Evolutionary conservation across 2,888 invertebrate genomes (phyloP).

Genomic region (Agapostemon virescens): DNA sequence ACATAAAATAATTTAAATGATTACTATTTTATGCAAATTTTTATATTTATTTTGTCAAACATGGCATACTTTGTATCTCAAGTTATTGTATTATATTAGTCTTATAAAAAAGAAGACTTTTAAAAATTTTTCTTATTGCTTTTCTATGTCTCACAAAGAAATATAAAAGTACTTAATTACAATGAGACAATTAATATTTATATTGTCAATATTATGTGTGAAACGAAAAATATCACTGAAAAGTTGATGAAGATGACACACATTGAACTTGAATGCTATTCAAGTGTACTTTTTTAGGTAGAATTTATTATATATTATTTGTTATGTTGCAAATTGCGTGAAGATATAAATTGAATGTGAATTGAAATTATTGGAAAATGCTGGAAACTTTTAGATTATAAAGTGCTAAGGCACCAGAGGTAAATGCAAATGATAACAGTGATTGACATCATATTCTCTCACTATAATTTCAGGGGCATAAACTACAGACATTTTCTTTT

Average conservation of each 20-base stretch:
- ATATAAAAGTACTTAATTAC: slow-evolving; percentile 57
- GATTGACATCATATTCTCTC: slow-evolving; percentile 61
- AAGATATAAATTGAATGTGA: slow-evolving; percentile 45
- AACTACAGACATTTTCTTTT: slow-evolving; percentile 58
- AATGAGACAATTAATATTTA: slow-evolving; percentile 36
- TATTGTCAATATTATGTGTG: slow-evolving; percentile 31
- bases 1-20: slow-evolving; percentile 47
- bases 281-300: slow-evolving; percentile 37
- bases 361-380: slow-evolving; percentile 47
- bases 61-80: slow-evolving; percentile 42
- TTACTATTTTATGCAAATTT: slow-evolving; percentile 35
- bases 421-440: slow-evolving; percentile 73
- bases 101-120: slow-evolving; percentile 52
- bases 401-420: slow-evolving; percentile 78
- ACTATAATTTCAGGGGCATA: slow-evolving; percentile 56
- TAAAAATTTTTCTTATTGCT: slow-evolving; percentile 58
- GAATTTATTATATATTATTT: slow-evolving; percentile 38
- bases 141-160: slow-evolving; percentile 42
- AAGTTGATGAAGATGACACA: slow-evolving; percentile 27
- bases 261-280: slow-evolving; percentile 41
- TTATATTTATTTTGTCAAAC: slow-evolving; percentile 50
- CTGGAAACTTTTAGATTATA: slow-evolving; percentile 64
- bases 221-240: slow-evolving; percentile 34
- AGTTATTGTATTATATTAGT: slow-evolving; percentile 45
- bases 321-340: slow-evolving; percentile 37